Conservation (phyloP, 2,113 vertebrate species). For the Calcarius ornatus region DNA sequence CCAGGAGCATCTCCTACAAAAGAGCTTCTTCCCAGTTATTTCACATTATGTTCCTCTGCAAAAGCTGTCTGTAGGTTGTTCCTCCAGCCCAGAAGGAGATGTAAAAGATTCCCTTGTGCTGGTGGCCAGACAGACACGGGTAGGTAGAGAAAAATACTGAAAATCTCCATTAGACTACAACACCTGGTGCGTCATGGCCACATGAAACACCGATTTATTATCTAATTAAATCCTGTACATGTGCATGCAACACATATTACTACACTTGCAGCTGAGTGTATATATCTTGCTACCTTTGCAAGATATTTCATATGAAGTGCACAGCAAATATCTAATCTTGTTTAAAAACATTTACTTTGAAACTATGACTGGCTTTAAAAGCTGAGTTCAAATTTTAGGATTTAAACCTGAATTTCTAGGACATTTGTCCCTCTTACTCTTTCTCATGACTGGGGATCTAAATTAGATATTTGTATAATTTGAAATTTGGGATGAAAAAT, state of each 20-base stretch:
- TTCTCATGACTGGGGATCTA: not conserved
- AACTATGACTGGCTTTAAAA: not conserved
- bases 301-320: not conserved
- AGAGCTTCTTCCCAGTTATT: not conserved
- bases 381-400: not conserved
- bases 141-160: not conserved
- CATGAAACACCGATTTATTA: not conserved
- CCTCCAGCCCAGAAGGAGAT: not conserved
- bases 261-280: not conserved
- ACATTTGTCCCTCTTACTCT: not conserved
- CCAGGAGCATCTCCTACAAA: not conserved
- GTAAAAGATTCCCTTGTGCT: accelerated
- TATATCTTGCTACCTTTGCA: not conserved
- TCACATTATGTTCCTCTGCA: not conserved
- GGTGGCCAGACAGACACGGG: accelerated
- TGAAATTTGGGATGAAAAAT: not conserved
- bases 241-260: not conserved
- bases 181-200: not conserved
- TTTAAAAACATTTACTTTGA: not conserved
- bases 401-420: not conserved
- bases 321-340: not conserved
- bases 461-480: not conserved
- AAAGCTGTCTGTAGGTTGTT: not conserved
- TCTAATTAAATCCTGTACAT: not conserved
- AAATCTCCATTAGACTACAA: not conserved